Percentiles rank a stretch among this genome's conserved stretches.
Conservation (phyloP, 1,140 invertebrate genomes). For the Drosophila trapezifrons region DNA sequence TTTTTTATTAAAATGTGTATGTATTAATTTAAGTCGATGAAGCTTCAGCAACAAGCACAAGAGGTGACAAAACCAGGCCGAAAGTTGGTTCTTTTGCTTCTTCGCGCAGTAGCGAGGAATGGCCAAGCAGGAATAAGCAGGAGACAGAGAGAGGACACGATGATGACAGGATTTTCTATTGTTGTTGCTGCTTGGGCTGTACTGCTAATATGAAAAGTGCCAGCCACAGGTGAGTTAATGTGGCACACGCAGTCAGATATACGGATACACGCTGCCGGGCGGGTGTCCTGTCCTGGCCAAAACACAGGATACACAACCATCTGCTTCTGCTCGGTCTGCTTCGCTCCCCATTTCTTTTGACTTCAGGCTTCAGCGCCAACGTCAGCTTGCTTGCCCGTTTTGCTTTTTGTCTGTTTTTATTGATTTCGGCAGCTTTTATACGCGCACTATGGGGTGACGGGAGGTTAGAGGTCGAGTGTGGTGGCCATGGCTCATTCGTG, state of each 20-base stretch:
- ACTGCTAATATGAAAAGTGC: conserved; percentile 69
- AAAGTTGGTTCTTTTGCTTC: conserved; percentile 13
- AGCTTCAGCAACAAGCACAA: conserved; percentile 59
- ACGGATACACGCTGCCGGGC: conserved; percentile 35
- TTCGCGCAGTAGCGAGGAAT: conserved; percentile 11
- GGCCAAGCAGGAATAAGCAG: conserved; percentile 12
- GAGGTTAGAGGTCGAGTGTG: conserved; percentile 15
- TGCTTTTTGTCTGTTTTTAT: conserved; percentile 71
- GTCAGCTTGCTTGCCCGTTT: conserved; percentile 46
- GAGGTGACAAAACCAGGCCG: conserved; percentile 62
- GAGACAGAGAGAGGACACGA: conserved; percentile 42
- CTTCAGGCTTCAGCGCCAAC: conserved; percentile 17
- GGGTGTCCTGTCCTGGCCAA: conserved; percentile 39
- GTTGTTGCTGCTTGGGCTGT: conserved; percentile 25
- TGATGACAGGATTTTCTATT: conserved; percentile 61
- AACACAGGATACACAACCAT: conserved; percentile 39
- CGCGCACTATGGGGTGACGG: conserved; percentile 28
- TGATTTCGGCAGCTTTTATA: conserved; percentile 73
- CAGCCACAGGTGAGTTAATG: conserved; percentile 77
- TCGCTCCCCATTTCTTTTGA: conserved; percentile 15
- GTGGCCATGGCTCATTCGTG: conserved; percentile 65
- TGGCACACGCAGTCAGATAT: conserved; percentile 30
- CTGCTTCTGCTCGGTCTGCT: conserved; percentile 13
- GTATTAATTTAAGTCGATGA: conserved; percentile 72
- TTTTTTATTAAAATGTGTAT: conserved; percentile 54